Percentiles rank a stretch among this genome's conserved stretches.
Evolutionary conservation across 1,140 invertebrate species (phyloP).

Genomic region (Augochlora pura): DNA sequence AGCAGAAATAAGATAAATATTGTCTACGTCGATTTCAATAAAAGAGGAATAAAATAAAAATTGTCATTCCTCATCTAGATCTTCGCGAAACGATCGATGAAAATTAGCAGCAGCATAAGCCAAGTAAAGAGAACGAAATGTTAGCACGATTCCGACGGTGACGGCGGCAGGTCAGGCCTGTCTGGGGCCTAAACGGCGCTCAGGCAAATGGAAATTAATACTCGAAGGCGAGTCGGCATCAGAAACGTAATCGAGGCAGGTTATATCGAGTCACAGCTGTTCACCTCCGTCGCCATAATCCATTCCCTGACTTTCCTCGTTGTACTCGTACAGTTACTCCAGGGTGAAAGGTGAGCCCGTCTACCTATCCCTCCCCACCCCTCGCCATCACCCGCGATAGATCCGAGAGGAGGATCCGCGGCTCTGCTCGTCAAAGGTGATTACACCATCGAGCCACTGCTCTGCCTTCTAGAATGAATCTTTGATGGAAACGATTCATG

Average conservation of each 20-base stretch:
- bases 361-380: not conserved
- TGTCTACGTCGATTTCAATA: too few species aligned
- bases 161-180: too few species aligned
- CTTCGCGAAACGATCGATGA: too few species aligned
- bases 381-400: not conserved
- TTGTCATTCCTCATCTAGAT: too few species aligned
- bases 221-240: not conserved
- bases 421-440: constrained; percentile 18
- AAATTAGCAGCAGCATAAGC: too few species aligned
- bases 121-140: too few species aligned
- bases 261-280: constrained; percentile 51
- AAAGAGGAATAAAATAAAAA: too few species aligned
- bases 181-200: not conserved
- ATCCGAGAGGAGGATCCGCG: constrained; percentile 8
- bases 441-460: constrained; percentile 25
- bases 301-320: constrained; percentile 49
- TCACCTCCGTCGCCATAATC: constrained; percentile 37
- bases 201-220: constrained; percentile 35
- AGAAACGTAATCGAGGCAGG: constrained; percentile 28
- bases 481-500: constrained; percentile 1
- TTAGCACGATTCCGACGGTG: too few species aligned
- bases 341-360: constrained; percentile 60
- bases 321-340: constrained; percentile 63
- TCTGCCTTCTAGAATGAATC: constrained; percentile 7
- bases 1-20: too few species aligned